Evolutionary conservation across 2,113 vertebrate species (phyloP).

Genomic region (Falcunculus frontatus): DNA sequence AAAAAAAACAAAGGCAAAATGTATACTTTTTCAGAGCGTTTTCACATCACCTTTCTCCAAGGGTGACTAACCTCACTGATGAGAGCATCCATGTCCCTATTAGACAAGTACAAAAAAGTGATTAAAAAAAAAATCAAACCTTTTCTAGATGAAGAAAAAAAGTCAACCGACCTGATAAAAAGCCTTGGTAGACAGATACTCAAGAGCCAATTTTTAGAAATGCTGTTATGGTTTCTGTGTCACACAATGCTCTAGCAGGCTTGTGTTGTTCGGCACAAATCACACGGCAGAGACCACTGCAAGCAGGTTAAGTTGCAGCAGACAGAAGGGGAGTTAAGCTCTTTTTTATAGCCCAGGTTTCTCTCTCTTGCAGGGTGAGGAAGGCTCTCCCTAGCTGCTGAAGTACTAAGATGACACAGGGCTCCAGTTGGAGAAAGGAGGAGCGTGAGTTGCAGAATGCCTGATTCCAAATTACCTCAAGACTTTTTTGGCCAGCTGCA

Average conservation of each 20-base stretch:
- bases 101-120: neutral
- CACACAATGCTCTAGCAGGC: neutral
- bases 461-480: neutral
- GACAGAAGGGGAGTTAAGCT: neutral
- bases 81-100: neutral
- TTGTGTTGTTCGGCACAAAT: rapidly evolving
- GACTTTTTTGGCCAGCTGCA: neutral
- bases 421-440: neutral
- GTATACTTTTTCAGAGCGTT: neutral
- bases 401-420: neutral
- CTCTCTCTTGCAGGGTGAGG: neutral
- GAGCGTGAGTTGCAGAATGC: neutral
- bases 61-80: neutral
- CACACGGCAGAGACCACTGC: neutral
- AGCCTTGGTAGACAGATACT: neutral
- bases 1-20: neutral
- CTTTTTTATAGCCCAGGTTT: neutral
- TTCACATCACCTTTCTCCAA: neutral
- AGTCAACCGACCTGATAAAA: neutral
- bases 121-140: neutral
- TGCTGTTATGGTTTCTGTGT: neutral
- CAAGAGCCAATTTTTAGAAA: neutral
- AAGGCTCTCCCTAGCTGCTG: neutral
- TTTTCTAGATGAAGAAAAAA: neutral
- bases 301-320: neutral